A percentile compares a stretch with the other conserved stretches of the same genome.
phyloP scores from a whole-genome alignment of 2,113 vertebrate species.

The Burhinus bistriatus region DNA sequence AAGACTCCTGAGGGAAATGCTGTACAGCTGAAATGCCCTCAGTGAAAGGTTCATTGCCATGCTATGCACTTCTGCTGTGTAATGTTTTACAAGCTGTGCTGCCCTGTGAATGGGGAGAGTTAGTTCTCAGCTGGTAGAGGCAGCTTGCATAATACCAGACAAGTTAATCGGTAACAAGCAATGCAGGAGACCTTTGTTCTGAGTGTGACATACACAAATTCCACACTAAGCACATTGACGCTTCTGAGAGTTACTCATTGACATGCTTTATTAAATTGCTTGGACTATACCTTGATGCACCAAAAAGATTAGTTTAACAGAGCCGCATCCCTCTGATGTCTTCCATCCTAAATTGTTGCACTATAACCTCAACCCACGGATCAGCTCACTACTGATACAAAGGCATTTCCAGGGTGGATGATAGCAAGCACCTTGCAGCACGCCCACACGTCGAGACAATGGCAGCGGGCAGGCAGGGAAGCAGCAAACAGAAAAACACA shows the following conservation, averaged over 20 bases:
- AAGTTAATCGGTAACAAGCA: slow-evolving; percentile 71
- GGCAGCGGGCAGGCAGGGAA: not conserved
- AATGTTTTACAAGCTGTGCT: slow-evolving; percentile 24
- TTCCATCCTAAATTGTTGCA: not conserved
- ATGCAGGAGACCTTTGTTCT: slow-evolving; percentile 70
- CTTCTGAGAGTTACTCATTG: slow-evolving; percentile 65
- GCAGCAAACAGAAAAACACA: not conserved
- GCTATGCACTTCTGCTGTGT: slow-evolving; percentile 14
- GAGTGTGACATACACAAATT: slow-evolving; percentile 39
- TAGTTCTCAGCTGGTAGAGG: slow-evolving; percentile 8
- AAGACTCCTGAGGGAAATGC: slow-evolving; percentile 47
- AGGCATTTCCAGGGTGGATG: not conserved
- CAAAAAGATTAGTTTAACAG: not conserved
- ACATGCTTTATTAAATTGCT: slow-evolving; percentile 41
- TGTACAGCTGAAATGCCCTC: not conserved
- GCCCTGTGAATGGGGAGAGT: slow-evolving; percentile 26
- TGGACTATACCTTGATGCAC: not conserved
- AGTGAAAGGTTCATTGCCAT: slow-evolving; percentile 42
- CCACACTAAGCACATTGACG: slow-evolving; percentile 46
- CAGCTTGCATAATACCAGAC: slow-evolving; percentile 26
- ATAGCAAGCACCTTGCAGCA: not conserved
- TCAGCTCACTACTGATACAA: not conserved
- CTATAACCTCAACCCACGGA: not conserved
- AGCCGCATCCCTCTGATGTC: not conserved
- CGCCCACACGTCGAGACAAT: fast-evolving